A percentile compares a stretch with the other conserved stretches of the same genome.
These are phyloP conservation scores for Ceyx cyanopectus DNA, from an alignment of 2,113 vertebrate genomes.

Conservation along the genomic window DNA sequence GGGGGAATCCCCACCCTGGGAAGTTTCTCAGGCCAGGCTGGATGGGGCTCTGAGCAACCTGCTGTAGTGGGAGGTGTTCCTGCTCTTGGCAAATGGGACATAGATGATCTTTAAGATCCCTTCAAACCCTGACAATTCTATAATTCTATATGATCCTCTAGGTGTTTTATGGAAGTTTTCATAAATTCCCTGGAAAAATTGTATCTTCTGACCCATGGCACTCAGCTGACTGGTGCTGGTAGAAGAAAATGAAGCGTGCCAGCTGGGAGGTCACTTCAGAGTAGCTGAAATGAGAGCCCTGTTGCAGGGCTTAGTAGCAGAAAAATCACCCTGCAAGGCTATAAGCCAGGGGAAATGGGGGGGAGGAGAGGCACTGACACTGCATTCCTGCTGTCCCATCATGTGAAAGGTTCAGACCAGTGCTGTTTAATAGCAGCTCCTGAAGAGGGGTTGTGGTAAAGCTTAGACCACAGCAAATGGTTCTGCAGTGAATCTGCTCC, in stretches of 20 bases:
- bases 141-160: neutral
- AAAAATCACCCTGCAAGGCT: neutral
- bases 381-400: neutral
- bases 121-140: no score
- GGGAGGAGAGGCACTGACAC: neutral
- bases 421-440: neutral
- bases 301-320: neutral
- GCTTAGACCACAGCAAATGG: neutral
- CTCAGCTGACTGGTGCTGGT: neutral
- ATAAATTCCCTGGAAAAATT: neutral
- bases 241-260: neutral
- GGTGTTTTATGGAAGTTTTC: neutral
- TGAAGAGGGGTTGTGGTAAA: neutral
- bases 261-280: neutral
- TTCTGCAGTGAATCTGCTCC: neutral
- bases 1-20: no score
- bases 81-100: no score
- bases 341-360: neutral
- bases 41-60: no score
- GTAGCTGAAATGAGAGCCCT: neutral
- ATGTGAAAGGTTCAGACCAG: fast-evolving
- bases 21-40: no score
- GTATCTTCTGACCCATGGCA: neutral
- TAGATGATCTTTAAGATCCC: no score
- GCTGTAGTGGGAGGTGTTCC: no score